Conservation (phyloP, 2,888 invertebrate genomes). For the Leptinotarsa tumamoca region DNA sequence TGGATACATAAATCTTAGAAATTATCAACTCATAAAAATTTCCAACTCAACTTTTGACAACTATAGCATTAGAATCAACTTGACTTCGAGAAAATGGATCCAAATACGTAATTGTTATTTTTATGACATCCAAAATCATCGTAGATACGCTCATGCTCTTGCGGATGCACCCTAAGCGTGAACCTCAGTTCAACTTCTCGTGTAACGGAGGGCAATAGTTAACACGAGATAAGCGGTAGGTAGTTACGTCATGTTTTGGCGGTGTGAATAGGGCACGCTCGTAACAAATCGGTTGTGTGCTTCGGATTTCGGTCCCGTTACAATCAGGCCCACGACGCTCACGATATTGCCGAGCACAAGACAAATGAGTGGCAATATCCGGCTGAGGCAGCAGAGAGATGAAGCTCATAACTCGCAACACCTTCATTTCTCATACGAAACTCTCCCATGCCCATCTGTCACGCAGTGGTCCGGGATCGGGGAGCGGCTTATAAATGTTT, state of each 20-base stretch:
- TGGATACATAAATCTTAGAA: too few species aligned
- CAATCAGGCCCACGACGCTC: conserved; percentile 55
- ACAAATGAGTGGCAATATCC: conserved; percentile 67
- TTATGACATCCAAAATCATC: neutral
- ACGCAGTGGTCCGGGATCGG: conserved; percentile 42
- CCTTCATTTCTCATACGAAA: conserved; percentile 62
- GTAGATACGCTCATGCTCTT: conserved; percentile 5
- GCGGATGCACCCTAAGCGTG: conserved; percentile 17
- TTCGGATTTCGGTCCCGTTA: conserved; percentile 60
- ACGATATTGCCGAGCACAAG: conserved; percentile 62
- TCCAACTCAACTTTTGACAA: too few species aligned
- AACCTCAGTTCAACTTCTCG: conserved; percentile 26
- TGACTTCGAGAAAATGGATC: too few species aligned
- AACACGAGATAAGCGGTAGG: conserved; percentile 47
- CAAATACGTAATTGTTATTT: too few species aligned
- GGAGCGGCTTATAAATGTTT: conserved; percentile 32
- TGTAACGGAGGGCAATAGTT: conserved; percentile 45
- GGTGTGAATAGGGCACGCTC: conserved; percentile 38
- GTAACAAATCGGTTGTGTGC: conserved; percentile 60
- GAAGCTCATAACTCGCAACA: conserved; percentile 64
- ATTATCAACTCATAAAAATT: too few species aligned
- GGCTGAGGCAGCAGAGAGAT: conserved; percentile 62
- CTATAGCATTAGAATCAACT: too few species aligned
- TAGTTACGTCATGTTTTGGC: conserved; percentile 45
- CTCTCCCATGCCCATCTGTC: conserved; percentile 57